Conservation (phyloP, 2,888 invertebrate species). For the Dasypogon diadema region DNA sequence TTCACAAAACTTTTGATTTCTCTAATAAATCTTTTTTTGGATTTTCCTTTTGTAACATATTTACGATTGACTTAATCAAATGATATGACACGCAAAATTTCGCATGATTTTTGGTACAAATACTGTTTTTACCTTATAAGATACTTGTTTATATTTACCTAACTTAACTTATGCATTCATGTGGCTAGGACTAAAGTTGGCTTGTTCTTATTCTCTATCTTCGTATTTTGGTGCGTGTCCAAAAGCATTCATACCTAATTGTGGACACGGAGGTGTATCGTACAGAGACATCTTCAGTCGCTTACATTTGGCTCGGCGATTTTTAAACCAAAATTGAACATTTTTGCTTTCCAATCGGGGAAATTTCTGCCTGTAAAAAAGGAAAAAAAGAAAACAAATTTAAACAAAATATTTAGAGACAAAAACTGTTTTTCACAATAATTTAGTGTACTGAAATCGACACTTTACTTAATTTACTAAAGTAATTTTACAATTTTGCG, state of each 20-base stretch:
- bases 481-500: too few relatives aligned
- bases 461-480: too few relatives aligned
- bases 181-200: background rate
- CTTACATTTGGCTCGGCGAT: slow-evolving; percentile 98
- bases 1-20: background rate
- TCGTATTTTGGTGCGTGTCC: slow-evolving; percentile 62
- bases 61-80: slow-evolving; percentile 3
- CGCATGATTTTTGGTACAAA: slow-evolving; percentile 47
- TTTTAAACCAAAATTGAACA: slow-evolving; percentile 99
- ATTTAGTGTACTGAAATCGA: too few relatives aligned
- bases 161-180: slow-evolving; percentile 9
- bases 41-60: too few relatives aligned
- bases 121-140: slow-evolving; percentile 49
- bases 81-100: slow-evolving; percentile 47
- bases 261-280: slow-evolving; percentile 70
- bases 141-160: slow-evolving; percentile 3
- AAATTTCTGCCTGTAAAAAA: slow-evolving; percentile 86
- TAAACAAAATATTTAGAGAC: too few relatives aligned
- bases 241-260: slow-evolving; percentile 64
- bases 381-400: slow-evolving; percentile 19
- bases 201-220: slow-evolving; percentile 64
- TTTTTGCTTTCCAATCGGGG: slow-evolving; percentile 99
- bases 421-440: too few relatives aligned
- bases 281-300: slow-evolving; percentile 91
- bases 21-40: background rate